Evolutionary conservation across 2,888 invertebrate genomes (phyloP).

Genomic region (Clivina fossor): DNA sequence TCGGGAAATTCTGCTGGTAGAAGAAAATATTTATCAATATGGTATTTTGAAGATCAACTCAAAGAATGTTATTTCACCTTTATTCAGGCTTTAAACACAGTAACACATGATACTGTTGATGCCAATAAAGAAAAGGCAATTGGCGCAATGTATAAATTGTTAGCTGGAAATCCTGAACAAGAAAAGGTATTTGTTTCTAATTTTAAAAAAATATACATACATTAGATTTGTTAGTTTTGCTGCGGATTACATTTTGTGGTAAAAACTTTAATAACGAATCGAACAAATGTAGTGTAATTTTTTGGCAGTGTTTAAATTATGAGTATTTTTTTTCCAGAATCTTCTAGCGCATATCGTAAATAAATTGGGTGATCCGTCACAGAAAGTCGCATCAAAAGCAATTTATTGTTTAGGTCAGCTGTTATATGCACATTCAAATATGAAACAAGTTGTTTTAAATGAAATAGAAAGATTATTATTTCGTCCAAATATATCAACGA

Average conservation of each 20-base stretch:
- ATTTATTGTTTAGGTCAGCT: conserved; percentile 83
- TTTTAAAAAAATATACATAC: neutral
- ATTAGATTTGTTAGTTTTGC: conserved; percentile 6
- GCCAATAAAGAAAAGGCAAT: conserved; percentile 80
- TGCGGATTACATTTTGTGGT: too few species aligned
- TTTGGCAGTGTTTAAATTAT: too few species aligned
- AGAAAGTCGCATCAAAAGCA: conserved; percentile 85
- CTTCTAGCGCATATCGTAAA: conserved; percentile 83
- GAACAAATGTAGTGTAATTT: too few species aligned
- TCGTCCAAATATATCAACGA: conserved; percentile 74
- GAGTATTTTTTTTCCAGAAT: conserved; percentile 54
- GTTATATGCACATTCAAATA: conserved; percentile 82
- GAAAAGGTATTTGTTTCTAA: conserved; percentile 65
- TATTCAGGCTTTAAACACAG: conserved; percentile 69
- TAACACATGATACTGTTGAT: conserved; percentile 78
- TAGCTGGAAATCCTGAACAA: conserved; percentile 79
- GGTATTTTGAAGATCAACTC: conserved; percentile 89
- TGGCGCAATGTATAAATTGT: conserved; percentile 69
- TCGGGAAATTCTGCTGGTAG: conserved; percentile 67
- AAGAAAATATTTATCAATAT: conserved; percentile 68
- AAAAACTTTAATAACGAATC: too few species aligned
- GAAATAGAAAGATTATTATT: conserved; percentile 92
- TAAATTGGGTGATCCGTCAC: conserved; percentile 92
- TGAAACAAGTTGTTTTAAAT: conserved; percentile 83
- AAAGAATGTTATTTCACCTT: conserved; percentile 70